Percentiles rank a stretch among this genome's conserved stretches.
Evolutionary conservation across 2,888 invertebrate species (phyloP).

Genomic region (Rhogogaster chlorosoma): DNA sequence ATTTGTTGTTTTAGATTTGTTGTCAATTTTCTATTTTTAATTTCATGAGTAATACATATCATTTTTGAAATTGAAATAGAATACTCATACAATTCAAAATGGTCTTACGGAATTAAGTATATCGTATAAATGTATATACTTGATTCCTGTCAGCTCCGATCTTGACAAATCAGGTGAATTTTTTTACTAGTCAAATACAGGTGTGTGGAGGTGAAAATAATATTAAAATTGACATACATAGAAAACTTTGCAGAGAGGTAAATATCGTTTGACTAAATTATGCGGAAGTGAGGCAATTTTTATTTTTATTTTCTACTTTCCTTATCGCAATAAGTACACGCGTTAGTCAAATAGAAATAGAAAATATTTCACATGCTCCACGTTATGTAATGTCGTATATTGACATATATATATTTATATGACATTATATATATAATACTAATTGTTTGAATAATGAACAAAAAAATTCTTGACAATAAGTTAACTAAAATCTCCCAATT

Average conservation of each 20-base stretch:
- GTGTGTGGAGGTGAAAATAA: no score
- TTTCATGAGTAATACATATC: background rate
- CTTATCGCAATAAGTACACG: no score
- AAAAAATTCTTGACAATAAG: background rate
- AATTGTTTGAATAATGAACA: background rate
- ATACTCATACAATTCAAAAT: background rate
- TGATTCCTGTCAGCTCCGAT: background rate
- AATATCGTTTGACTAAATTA: background rate
- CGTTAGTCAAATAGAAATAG: background rate
- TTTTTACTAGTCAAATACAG: background rate
- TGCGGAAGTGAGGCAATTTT: background rate
- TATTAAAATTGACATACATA: background rate
- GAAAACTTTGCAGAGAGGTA: background rate
- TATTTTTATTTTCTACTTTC: background rate
- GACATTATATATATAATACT: background rate
- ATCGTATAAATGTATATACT: background rate
- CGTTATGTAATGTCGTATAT: background rate
- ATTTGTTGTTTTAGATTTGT: background rate
- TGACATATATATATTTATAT: no score
- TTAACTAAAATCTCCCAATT: background rate
- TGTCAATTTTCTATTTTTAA: background rate
- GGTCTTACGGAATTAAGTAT: background rate
- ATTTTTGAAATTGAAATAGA: background rate
- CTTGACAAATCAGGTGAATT: constrained; percentile 9
- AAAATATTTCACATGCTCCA: background rate